Percentiles rank a stretch among this genome's conserved stretches.
Evolutionary conservation across 2,797 vertebrate genomes (phyloP).

Genomic region (Loris lydekkerianus): DNA sequence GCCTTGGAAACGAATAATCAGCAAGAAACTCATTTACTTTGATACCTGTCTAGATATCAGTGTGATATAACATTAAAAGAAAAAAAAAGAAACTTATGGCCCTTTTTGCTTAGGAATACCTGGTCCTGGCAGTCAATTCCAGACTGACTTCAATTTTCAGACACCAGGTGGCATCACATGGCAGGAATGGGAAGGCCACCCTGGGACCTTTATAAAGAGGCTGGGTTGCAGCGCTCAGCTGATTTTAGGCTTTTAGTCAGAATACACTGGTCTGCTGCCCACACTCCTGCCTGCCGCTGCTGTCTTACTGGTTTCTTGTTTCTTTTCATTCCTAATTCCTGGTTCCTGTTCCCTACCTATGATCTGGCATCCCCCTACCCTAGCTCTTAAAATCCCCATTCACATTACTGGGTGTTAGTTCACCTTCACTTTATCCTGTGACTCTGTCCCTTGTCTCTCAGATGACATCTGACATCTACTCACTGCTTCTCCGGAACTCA

Average conservation of each 20-base stretch:
- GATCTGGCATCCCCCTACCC: background rate
- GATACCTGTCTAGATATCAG: conserved; percentile 61
- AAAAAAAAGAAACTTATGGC: background rate
- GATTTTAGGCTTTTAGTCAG: background rate
- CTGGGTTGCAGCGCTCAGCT: background rate
- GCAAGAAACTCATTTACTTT: conserved; percentile 43
- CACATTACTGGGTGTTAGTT: background rate
- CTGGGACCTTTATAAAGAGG: background rate
- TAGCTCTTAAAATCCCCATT: background rate
- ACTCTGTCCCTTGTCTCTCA: background rate
- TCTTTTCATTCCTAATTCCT: background rate
- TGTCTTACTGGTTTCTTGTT: background rate
- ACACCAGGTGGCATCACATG: conserved; percentile 69
- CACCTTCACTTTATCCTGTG: conserved; percentile 17
- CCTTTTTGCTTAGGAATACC: conserved; percentile 8
- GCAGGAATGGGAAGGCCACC: background rate
- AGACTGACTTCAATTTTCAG: background rate
- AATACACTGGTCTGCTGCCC: background rate
- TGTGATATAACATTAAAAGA: conserved; percentile 23
- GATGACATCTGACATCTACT: conserved; percentile 25
- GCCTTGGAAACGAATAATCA: conserved; percentile 59
- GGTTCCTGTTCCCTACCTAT: background rate
- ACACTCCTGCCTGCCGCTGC: background rate
- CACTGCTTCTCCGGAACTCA: background rate
- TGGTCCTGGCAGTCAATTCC: background rate